Base-by-base conservation (phyloP, 2,888 invertebrate species). In the Perizoma affinitatum region DNA sequence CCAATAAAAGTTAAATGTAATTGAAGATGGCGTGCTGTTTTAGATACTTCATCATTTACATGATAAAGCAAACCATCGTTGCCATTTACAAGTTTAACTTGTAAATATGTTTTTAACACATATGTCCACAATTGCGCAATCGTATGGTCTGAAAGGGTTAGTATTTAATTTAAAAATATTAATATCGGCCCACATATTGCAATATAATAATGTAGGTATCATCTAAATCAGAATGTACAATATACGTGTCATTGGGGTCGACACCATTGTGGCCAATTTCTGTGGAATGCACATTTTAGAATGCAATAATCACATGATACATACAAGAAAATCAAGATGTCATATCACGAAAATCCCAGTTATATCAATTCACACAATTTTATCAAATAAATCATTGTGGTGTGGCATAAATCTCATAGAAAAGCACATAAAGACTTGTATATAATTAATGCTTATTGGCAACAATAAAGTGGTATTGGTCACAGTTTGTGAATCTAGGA, bases 221-320 rank as follows among this genome's bases (percentile, higher is more conserved):
- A 44, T 44, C 11, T n/a, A 42, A 6, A 10, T 44, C 44, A 7
- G 11, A 11, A 35, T 6, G 46, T 35, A 34, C 33, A 9, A 38
- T 22, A 22, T 22, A 22, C 22, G 22, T 22, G 45, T 45, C 50
- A 22, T 34, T 54, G 40, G n/a, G 42, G 38, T 52, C 38, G 46
- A 51, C 50, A 53, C 54, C 50, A 54, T 22, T 51, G 62, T 58
- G 41, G 58, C 48, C 55, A 52, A 58, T 48, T 54, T 63, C 65
- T 68, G 65, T 63, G 65, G 60, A 65, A 59, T 63, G 63, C 55
- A 64, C 57, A 61, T 64, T 48, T 53, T 40, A 61, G 48, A 64
- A 54, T 61, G 52, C 55, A 65, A 54, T 60, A 48, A 50, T 55
- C 52, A 61, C 49, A 63, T 45, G 54, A 48, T 54, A 46, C 47